Base-by-base conservation (phyloP, 2,888 invertebrate genomes). In the Hecatera dysodea region DNA sequence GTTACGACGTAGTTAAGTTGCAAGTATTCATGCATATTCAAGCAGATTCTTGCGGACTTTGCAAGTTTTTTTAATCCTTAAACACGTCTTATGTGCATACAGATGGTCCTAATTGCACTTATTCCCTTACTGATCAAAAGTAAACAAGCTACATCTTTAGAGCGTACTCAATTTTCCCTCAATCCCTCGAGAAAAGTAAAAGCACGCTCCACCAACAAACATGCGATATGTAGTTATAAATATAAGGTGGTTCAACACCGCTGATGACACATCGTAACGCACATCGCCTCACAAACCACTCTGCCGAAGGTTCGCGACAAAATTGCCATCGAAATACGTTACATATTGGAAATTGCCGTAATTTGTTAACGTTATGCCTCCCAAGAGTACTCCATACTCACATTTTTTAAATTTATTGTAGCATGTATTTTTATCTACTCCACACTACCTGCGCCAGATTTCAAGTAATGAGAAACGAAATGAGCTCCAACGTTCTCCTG, bases 321-420 rank as follows among this genome's bases (percentile, higher is more conserved):
- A 90, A 92, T 91, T 89, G 91, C 91, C 87, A 89, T 90, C 88
- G 87, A 89, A 91, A 91, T 87, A 86, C 88, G 89, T 89, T 86
- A 90, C 89, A 90, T 89, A 91, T 93, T 91, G 91, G 87, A 89
- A 90, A 93, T 90, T 89, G 91, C 87, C 73, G 87, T 89, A 90
- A 92, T 93, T 92, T 92, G 91, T 93, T 93, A 90, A 88, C 88
- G 87, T 91, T 90, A 92, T 90, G 88, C 71, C 81, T 87, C 91
- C 90, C 91, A 57, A 56, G 88, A 82, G 92, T 70, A 84, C 85
- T 81, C 72, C 48, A 71, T 39, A 55, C 57, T 56, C 60, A 52
- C 78, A 78, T 83, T 83, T 83, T 82, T 88, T 67, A 86, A 90
- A 89, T 88, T 87, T 88, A 87, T 86, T 75, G 78, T 79, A 55